These are phyloP conservation scores for Actinia tenebrosa DNA, from an alignment of 64 coral and sea anemone genomes.

Conservation along the genomic window DNA sequence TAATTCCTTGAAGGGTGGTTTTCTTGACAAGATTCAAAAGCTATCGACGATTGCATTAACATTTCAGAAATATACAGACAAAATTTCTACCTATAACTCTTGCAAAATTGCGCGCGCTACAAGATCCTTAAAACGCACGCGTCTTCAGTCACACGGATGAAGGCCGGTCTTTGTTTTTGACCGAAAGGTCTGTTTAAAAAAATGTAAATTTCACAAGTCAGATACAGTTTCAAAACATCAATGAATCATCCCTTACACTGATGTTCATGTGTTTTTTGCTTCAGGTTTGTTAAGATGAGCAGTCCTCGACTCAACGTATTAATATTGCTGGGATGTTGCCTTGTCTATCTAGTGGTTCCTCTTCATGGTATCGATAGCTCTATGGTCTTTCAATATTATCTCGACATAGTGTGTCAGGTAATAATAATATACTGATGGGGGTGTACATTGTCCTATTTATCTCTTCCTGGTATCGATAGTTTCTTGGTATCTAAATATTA, in stretches of 20 bases:
- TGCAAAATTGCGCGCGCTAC: no score
- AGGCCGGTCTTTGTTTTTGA: not conserved
- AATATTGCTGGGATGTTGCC: not conserved
- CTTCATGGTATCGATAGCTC: not conserved
- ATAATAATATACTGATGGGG: not conserved
- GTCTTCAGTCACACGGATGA: not conserved
- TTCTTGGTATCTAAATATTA: not conserved
- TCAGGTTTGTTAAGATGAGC: constrained; percentile 13
- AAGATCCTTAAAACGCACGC: no score
- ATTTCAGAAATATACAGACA: no score
- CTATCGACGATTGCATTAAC: no score
- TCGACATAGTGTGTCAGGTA: not conserved
- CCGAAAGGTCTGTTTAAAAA: not conserved
- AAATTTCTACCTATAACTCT: no score
- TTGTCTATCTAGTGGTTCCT: not conserved
- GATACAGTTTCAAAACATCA: no score
- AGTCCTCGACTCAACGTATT: not conserved
- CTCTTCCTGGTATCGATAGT: no score
- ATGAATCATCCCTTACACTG: no score
- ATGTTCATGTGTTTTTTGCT: not conserved
- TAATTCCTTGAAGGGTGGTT: no score
- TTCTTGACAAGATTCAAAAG: no score
- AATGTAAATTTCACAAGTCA: no score
- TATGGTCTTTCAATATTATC: not conserved
- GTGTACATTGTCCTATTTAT: no score